Evolutionary conservation across 1,140 invertebrate genomes (phyloP).

Genomic region (Caerostris darwini): DNA sequence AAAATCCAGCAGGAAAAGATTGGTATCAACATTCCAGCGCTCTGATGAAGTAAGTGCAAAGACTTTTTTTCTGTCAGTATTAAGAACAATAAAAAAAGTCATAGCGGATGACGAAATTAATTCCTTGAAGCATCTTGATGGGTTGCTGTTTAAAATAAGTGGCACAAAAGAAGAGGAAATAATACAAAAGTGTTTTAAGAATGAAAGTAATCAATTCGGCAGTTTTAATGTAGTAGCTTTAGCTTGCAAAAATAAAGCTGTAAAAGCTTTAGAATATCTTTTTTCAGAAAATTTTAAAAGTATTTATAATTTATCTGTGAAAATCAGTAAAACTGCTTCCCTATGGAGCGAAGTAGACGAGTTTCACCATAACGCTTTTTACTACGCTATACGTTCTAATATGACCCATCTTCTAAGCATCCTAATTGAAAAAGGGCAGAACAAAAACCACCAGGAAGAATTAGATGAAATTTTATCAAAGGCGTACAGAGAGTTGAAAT

Average conservation of each 20-base stretch:
- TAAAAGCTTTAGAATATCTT: not conserved
- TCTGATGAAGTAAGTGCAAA: not conserved
- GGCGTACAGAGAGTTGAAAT: slow-evolving; percentile 56
- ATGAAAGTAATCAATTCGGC: not conserved
- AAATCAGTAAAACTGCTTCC: not conserved
- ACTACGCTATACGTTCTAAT: slow-evolving; percentile 59
- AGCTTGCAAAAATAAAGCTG: not conserved
- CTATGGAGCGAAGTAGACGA: slow-evolving; percentile 1
- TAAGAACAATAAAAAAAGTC: not conserved
- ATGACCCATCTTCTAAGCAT: slow-evolving; percentile 18
- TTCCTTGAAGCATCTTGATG: not conserved
- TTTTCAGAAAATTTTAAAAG: not conserved
- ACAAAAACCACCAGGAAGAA: not conserved
- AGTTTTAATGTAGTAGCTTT: not conserved
- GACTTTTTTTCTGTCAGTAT: not conserved
- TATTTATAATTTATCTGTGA: not conserved
- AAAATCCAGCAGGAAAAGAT: too few species aligned
- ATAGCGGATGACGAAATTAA: not conserved
- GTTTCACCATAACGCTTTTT: slow-evolving; percentile 55
- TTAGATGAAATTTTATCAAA: slow-evolving; percentile 50
- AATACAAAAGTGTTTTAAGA: not conserved
- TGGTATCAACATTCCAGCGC: too few species aligned
- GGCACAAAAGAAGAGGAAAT: not conserved
- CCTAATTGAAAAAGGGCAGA: slow-evolving; percentile 43
- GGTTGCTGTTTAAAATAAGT: not conserved